A percentile compares a stretch with the other conserved stretches of the same genome.
Conservation (phyloP, 2,888 invertebrate species). For the Pollenia labialis region DNA sequence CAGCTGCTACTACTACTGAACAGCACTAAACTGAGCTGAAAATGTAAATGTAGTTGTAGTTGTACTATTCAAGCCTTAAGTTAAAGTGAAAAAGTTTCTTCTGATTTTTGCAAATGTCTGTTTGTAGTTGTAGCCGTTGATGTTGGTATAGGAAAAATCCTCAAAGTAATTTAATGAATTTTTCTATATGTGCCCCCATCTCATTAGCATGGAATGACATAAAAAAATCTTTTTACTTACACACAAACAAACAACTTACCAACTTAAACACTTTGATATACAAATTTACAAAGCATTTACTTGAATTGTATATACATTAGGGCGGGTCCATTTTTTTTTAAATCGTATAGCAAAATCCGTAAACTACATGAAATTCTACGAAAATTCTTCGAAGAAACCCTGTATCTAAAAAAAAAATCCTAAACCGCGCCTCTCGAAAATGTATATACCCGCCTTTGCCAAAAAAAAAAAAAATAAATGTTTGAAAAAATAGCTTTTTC, state of each 20-base stretch:
- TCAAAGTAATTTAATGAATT: slow-evolving; percentile 81
- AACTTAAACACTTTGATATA: slow-evolving; percentile 49
- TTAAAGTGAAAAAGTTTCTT: slow-evolving; percentile 70
- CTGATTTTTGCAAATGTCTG: slow-evolving; percentile 12
- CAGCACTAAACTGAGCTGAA: slow-evolving; percentile 50
- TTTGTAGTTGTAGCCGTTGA: slow-evolving; percentile 29
- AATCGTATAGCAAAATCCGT: too few relatives aligned
- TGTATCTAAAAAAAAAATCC: too few relatives aligned
- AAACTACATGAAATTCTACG: too few relatives aligned
- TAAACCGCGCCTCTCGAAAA: too few relatives aligned
- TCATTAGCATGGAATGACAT: slow-evolving; percentile 77
- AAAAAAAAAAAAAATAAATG: too few relatives aligned
- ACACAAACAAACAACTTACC: slow-evolving; percentile 28
- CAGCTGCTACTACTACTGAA: slow-evolving; percentile 69
- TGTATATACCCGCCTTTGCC: too few relatives aligned
- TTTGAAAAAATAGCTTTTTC: too few relatives aligned
- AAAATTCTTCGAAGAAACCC: too few relatives aligned
- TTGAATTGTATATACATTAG: slow-evolving; percentile 24
- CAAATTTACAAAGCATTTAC: slow-evolving; percentile 58
- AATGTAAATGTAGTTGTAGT: slow-evolving; percentile 10
- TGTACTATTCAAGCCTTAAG: slow-evolving; percentile 64
- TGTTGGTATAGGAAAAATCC: slow-evolving; percentile 56
- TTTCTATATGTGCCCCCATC: slow-evolving; percentile 80
- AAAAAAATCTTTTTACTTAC: slow-evolving; percentile 21
- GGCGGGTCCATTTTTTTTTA: too few relatives aligned